A percentile compares a stretch with the other conserved stretches of the same genome.
Evolutionary conservation across 1,140 invertebrate species (phyloP).

Genomic region (Saccostrea echinata): DNA sequence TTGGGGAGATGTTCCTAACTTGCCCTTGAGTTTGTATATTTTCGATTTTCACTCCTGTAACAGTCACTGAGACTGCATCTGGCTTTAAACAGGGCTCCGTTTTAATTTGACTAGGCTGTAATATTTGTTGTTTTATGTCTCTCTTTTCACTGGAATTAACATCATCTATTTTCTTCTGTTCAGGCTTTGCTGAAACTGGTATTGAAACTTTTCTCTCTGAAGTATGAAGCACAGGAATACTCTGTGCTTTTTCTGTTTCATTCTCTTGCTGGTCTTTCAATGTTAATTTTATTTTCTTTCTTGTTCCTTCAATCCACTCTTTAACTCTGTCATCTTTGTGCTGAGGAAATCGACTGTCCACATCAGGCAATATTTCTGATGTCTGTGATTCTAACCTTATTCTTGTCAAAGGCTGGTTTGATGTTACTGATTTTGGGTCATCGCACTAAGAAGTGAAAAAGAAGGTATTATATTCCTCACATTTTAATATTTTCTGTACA

Average conservation of each 20-base stretch:
- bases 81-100: not conserved
- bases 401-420: not conserved
- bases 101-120: not conserved
- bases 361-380: not conserved
- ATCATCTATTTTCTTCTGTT: not conserved
- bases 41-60: not conserved
- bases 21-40: not conserved
- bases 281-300: slow-evolving; percentile 48
- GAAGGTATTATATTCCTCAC: not conserved
- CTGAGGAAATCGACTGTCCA: slow-evolving; percentile 17
- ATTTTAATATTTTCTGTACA: not conserved
- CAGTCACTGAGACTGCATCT: not conserved
- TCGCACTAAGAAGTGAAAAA: not conserved
- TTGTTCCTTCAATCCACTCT: slow-evolving; percentile 48
- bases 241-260: slow-evolving; percentile 8
- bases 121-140: not conserved
- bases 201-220: not conserved
- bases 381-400: not conserved
- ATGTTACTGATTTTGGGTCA: not conserved
- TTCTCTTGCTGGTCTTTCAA: slow-evolving; percentile 33
- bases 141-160: not conserved
- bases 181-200: not conserved
- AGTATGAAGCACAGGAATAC: not conserved
- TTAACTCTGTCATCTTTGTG: slow-evolving; percentile 44
- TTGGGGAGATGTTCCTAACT: not conserved